These are phyloP conservation scores for Eurypyga helias DNA, from an alignment of 2,113 vertebrate genomes.

Conservation along the genomic window DNA sequence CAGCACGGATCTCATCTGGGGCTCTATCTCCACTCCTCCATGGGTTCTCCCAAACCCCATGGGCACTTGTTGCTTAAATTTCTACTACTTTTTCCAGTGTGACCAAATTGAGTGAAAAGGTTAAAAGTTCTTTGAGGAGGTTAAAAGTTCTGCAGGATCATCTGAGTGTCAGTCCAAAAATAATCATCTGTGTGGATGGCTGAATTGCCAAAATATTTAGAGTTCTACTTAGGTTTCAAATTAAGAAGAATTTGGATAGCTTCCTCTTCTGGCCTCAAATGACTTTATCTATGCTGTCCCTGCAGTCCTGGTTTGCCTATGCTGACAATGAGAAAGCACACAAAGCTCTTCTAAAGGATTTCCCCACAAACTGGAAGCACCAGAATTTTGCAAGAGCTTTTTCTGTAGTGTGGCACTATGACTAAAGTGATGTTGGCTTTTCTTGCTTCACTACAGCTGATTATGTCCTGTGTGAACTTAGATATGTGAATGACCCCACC, in stretches of 20 bases:
- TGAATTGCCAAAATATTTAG: not conserved
- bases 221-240: not conserved
- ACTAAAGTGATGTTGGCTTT: not conserved
- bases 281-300: not conserved
- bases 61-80: not conserved
- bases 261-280: not conserved
- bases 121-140: not conserved
- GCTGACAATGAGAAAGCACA: not conserved
- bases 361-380: not conserved
- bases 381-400: slow-evolving; percentile 12
- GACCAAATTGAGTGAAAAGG: not conserved
- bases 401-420: not conserved
- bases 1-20: not conserved
- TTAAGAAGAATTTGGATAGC: not conserved
- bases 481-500: not conserved
- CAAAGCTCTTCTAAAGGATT: not conserved
- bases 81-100: not conserved
- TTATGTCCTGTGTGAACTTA: not conserved
- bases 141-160: not conserved
- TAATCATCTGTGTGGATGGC: not conserved
- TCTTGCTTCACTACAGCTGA: not conserved
- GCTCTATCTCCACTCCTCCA: not conserved
- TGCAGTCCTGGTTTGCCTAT: not conserved
- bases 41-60: not conserved
- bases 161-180: not conserved